Conservation (phyloP, 30 jellyfish, hydroid and myxozoan species). For the Aurelia sp. region DNA sequence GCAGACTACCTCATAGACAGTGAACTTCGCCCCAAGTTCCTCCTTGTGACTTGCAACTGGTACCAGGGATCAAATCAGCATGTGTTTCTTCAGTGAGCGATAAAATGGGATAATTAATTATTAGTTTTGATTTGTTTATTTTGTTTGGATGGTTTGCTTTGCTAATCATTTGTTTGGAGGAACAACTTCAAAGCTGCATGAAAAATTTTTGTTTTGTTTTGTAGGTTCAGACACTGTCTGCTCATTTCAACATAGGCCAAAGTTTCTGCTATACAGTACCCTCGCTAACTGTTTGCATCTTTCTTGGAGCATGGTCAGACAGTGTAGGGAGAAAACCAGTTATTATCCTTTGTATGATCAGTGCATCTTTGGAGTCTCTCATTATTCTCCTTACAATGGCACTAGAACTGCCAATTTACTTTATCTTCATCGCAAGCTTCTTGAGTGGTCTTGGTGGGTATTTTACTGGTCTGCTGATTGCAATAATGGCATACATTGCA, state of each 20-base stretch:
- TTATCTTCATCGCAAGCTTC: conserved; percentile 59
- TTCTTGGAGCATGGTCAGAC: conserved; percentile 82
- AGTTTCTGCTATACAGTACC: conserved; percentile 66
- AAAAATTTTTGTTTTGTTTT: not conserved
- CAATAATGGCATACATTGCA: conserved; percentile 75
- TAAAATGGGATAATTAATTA: too few species aligned
- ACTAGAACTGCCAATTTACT: conserved; percentile 63
- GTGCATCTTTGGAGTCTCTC: conserved; percentile 47
- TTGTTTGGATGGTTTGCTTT: too few species aligned
- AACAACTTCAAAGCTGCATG: too few species aligned
- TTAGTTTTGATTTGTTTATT: too few species aligned
- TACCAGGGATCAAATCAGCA: too few species aligned
- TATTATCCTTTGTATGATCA: conserved; percentile 30
- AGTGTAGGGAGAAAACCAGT: conserved; percentile 85
- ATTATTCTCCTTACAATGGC: conserved; percentile 46
- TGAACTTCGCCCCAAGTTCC: too few species aligned
- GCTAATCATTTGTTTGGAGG: too few species aligned
- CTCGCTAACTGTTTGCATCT: conserved; percentile 55
- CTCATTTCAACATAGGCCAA: conserved; percentile 64
- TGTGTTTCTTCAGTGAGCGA: too few species aligned
- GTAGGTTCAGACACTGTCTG: conserved; percentile 68
- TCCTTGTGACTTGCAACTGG: too few species aligned
- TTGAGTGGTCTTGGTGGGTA: conserved; percentile 88
- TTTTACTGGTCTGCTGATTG: conserved; percentile 64
- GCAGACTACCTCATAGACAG: too few species aligned